Percentiles rank a stretch among this genome's conserved stretches.
Conservation (phyloP, 2,888 invertebrate genomes). For the Macaria notata region DNA sequence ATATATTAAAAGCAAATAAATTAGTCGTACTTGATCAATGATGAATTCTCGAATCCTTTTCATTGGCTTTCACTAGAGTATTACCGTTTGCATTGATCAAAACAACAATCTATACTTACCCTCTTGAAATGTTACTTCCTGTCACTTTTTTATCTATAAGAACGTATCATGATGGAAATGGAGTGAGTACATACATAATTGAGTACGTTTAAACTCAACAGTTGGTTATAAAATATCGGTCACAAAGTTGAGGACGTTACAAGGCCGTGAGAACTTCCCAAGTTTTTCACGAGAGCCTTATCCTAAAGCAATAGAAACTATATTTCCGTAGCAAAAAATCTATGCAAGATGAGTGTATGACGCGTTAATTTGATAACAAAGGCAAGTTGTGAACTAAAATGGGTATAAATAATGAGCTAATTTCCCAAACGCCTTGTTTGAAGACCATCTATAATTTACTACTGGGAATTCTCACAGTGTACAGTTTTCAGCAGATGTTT, state of each 20-base stretch:
- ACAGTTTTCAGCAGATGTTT: conserved; percentile 6
- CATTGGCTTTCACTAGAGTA: no score
- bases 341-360: conserved; percentile 31
- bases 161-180: no score
- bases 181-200: no score
- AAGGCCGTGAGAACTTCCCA: conserved; percentile 45
- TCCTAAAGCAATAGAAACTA: conserved; percentile 5
- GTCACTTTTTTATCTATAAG: no score
- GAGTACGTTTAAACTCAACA: conserved; percentile 12
- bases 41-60: no score
- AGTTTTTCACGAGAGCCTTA: conserved; percentile 15
- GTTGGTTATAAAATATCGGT: conserved; percentile 31
- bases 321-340: conserved; percentile 18
- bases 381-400: conserved; percentile 46
- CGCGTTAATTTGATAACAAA: conserved; percentile 69
- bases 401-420: conserved; percentile 55
- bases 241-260: conserved; percentile 18
- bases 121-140: no score
- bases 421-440: conserved; percentile 65
- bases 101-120: no score
- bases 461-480: conserved; percentile 40
- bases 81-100: no score
- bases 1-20: no score
- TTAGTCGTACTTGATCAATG: no score
- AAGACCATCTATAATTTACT: conserved; percentile 60